phyloP scores from a whole-genome alignment of 2,888 invertebrate genomes.

The Lymantria dispar region DNA sequence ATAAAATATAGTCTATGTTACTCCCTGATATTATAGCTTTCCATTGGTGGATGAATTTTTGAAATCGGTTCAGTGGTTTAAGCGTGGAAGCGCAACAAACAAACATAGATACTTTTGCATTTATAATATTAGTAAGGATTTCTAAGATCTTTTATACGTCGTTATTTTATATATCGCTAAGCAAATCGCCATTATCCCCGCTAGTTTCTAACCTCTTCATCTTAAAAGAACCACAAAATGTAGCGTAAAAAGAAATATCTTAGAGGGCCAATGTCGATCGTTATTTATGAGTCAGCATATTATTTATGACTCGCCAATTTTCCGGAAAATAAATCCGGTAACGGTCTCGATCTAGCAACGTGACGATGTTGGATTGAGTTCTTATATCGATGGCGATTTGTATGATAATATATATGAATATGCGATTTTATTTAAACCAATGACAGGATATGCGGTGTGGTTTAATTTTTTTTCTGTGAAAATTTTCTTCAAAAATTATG shows the following conservation, averaged over 20 bases:
- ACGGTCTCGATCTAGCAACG: constrained; percentile 51
- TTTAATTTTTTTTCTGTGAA: neutral
- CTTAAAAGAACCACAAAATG: constrained; percentile 65
- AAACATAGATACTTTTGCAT: no score
- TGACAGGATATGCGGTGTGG: constrained; percentile 8
- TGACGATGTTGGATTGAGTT: constrained; percentile 56
- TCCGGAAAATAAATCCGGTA: constrained; percentile 75
- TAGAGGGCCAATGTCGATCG: constrained; percentile 75
- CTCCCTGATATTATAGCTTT: no score
- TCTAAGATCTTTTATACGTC: no score
- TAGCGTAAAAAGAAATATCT: constrained; percentile 75
- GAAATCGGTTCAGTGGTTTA: no score
- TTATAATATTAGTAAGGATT: no score
- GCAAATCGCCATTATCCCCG: constrained; percentile 21
- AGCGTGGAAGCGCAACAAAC: no score
- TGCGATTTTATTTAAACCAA: constrained; percentile 38
- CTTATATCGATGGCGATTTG: constrained; percentile 59
- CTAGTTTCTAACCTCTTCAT: constrained; percentile 14
- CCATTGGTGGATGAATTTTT: no score
- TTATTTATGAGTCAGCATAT: constrained; percentile 79
- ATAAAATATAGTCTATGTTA: no score
- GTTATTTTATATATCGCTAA: neutral
- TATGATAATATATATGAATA: constrained; percentile 55
- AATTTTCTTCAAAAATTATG: no score
- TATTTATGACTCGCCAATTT: constrained; percentile 80